Base-by-base conservation (phyloP, 2,888 invertebrate genomes). In the Tuta absoluta region DNA sequence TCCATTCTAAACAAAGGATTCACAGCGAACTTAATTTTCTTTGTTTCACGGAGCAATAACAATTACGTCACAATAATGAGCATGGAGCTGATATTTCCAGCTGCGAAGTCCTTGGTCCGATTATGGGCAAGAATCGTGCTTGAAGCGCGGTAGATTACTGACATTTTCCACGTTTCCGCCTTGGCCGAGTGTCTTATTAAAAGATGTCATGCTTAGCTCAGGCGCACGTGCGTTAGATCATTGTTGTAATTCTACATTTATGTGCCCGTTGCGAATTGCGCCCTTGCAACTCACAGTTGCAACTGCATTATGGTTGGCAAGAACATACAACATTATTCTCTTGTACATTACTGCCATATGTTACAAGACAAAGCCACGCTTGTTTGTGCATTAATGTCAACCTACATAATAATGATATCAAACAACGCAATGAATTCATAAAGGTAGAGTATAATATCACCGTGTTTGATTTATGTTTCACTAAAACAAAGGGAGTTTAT, bases 151-250 rank as follows among this genome's bases (percentile, higher is more conserved):
- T 84, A 85, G 84, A 90, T 90, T 87, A 87, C 89, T 84, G 83
- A 85, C 87, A 91, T 91, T 91, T 90, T 89, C 87, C 81, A 87
- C 82, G 85, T 91, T 91, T 91, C 91, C 91, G 89, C 83, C 86
- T 90, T 73, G 77, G 53, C 53, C 24, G 49, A 82, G 71, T 82
- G 81, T 85, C 86, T 82, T 89, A 90, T 87, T 87, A 84, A 86
- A 89, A 84, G 89, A 91, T 90, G 89, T 85, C 86, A 82, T 85
- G 81, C 76, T 80, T 78, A 78, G 68, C 71, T 71, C 68, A 67
- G 68, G 63, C 73, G 76, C 83, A 87, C 85, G 86, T 87, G 85
- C 79, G 78, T 78, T 81, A 65, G 65, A 63, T 67, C 64, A 64
- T 67, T 63, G 62, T 66, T 65, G 45, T 64, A 56, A 62, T 14